Evolutionary conservation across 2,797 vertebrate species (phyloP), one percentile per base, ranked within the genome.

Genomic region (Sphenodon punctatus): DNA sequence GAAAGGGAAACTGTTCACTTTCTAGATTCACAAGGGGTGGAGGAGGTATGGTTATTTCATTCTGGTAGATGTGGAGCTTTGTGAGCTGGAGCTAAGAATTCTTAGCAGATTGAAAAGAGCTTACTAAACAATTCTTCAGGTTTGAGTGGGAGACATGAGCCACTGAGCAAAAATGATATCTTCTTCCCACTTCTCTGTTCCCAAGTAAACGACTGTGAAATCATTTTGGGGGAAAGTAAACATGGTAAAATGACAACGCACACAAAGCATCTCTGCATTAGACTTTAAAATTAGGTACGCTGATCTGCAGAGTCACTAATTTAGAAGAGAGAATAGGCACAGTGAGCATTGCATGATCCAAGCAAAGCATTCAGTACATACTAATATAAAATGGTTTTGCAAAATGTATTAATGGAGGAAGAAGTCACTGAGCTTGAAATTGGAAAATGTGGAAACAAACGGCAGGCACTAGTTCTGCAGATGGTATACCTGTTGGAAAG

Each of bases 291-390:
- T 89, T 83, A 89, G 65, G n/a, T 68, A 48, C 75, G 23, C 53
- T 84, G 70, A 85, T 77, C 79, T 85, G 63, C 68, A 65, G 46
- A 78, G 75, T 80, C 25, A 20, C 55, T 49, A 60, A 65, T 88
- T 83, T 70, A 82, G 61, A 75, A 74, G 77, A 75, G 88, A 78
- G 88, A 92, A 87, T 72, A 60, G 45, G 79, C 78, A 73, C 42
- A 63, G 23, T 36, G 51, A 14, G 56, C 46, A 38, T 20, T 74
- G 34, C 17, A 34, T 5, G 6, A 38, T 36, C 48, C 22, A 56
- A 41, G 49, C 36, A 87, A 73, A 82, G 78, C 11, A 65, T 17
- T 70, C 38, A 59, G 14, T 49, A 58, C 27, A 70, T 82, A 63
- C 75, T 79, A 78, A 69, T 77, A 15, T 85, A 86, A 80, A 61